Evolutionary conservation across 2,797 vertebrate species (phyloP).

Genomic region (Rhabdomys pumilio): DNA sequence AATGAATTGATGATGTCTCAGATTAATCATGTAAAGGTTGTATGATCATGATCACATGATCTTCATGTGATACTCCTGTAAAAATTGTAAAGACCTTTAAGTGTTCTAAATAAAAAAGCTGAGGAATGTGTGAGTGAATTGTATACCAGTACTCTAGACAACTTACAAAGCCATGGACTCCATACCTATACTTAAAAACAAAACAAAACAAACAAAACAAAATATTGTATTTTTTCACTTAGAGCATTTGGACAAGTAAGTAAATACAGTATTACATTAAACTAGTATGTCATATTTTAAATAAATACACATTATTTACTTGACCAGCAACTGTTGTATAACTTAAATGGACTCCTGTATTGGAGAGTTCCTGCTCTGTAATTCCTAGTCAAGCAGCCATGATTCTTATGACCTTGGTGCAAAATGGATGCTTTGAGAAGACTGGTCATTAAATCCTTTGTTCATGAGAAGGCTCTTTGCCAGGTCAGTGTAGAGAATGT

Average conservation of each 20-base stretch:
- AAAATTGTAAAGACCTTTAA: background rate
- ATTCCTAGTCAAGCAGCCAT: background rate
- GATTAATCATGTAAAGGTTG: background rate
- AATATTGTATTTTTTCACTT: background rate
- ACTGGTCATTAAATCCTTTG: background rate
- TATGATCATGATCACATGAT: background rate
- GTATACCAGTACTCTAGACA: background rate
- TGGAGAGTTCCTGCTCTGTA: background rate
- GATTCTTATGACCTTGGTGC: background rate
- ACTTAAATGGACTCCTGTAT: background rate
- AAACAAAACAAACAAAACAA: background rate
- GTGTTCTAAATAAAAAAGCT: background rate
- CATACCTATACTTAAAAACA: background rate
- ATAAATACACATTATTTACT: background rate
- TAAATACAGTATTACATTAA: background rate
- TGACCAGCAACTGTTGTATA: background rate
- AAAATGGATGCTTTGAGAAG: background rate
- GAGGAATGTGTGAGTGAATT: background rate
- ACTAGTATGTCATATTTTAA: background rate
- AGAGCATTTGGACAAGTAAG: background rate
- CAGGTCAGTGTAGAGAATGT: background rate
- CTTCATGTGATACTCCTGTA: background rate
- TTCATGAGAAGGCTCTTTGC: background rate
- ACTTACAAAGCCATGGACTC: background rate
- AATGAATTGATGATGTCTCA: background rate